A percentile compares a stretch with the other conserved stretches of the same genome.
Evolutionary conservation across 2,888 invertebrate species (phyloP).

Genomic region (Homarus gammarus): DNA sequence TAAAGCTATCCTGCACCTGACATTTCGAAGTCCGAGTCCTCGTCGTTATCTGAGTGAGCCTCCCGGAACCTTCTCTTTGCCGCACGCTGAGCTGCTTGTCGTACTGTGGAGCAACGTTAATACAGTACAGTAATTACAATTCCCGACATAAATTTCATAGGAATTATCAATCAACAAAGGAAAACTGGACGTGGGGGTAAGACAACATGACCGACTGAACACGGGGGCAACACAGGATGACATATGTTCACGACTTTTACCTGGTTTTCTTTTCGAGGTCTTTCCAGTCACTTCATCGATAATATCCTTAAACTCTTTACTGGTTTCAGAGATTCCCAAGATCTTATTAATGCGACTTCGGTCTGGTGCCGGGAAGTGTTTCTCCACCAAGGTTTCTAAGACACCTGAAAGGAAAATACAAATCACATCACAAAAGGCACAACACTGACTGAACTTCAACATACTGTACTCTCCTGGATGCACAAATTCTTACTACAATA

Average conservation of each 20-base stretch:
- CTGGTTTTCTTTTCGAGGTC: slow-evolving; percentile 83
- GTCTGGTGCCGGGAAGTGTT: slow-evolving; percentile 98
- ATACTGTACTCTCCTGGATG: too few species aligned
- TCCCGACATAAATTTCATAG: not conserved
- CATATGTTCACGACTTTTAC: too few species aligned
- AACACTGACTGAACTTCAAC: too few species aligned
- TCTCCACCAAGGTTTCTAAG: slow-evolving; percentile 96
- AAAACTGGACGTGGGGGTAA: too few species aligned
- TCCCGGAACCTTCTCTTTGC: slow-evolving; percentile 82
- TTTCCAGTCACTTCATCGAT: slow-evolving; percentile 78
- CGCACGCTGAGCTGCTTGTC: slow-evolving; percentile 83
- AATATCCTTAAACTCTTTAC: slow-evolving; percentile 77
- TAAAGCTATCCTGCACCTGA: slow-evolving; percentile 74
- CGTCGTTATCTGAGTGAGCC: slow-evolving; percentile 78
- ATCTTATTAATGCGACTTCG: slow-evolving; percentile 86
- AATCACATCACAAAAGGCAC: too few species aligned
- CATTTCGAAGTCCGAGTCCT: slow-evolving; percentile 82
- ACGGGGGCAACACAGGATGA: too few species aligned
- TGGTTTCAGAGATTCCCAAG: slow-evolving; percentile 71
- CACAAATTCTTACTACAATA: too few species aligned
- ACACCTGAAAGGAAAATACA: slow-evolving; percentile 85
- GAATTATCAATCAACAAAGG: not conserved
- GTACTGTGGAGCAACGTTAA: slow-evolving; percentile 78
- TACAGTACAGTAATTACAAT: not conserved
- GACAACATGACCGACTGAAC: too few species aligned